Evolutionary conservation across 2,113 vertebrate species (phyloP).

Genomic region (Fregata magnificens): DNA sequence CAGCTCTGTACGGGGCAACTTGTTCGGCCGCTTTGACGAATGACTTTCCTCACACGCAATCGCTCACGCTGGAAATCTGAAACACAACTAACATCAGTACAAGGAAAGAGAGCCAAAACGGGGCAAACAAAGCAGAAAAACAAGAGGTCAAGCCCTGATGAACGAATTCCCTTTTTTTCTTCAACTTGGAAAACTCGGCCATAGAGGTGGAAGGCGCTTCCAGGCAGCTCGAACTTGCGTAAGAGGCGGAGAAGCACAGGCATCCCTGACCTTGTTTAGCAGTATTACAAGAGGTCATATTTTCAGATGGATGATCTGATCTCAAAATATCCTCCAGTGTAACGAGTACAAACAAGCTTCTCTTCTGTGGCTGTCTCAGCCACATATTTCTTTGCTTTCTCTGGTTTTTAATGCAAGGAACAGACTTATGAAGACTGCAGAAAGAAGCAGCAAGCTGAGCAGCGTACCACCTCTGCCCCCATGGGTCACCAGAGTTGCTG

Average conservation of each 20-base stretch:
- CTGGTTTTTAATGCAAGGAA: not conserved
- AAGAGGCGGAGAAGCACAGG: not conserved
- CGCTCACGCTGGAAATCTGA: not conserved
- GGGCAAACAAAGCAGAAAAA: not conserved
- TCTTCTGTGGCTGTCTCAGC: not conserved
- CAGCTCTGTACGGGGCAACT: not conserved
- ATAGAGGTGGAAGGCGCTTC: not conserved
- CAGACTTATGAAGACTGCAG: not conserved
- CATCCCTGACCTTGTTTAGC: slow-evolving; percentile 10
- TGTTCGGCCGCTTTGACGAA: not conserved
- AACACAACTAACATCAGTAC: not conserved
- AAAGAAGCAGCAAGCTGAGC: not conserved
- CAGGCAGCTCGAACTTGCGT: not conserved
- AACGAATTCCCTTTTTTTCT: not conserved
- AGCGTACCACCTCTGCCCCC: not conserved
- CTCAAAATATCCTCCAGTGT: slow-evolving; percentile 21
- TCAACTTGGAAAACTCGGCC: not conserved
- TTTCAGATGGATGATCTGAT: slow-evolving; percentile 40
- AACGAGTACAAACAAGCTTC: slow-evolving; percentile 6
- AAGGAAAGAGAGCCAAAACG: not conserved
- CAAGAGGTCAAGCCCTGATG: not conserved
- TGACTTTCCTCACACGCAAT: not conserved
- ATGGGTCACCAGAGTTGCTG: not conserved
- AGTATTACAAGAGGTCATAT: not conserved
- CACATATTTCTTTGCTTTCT: not conserved